Conservation (phyloP, 1,140 invertebrate genomes). For the Cecropterus lyciades region DNA sequence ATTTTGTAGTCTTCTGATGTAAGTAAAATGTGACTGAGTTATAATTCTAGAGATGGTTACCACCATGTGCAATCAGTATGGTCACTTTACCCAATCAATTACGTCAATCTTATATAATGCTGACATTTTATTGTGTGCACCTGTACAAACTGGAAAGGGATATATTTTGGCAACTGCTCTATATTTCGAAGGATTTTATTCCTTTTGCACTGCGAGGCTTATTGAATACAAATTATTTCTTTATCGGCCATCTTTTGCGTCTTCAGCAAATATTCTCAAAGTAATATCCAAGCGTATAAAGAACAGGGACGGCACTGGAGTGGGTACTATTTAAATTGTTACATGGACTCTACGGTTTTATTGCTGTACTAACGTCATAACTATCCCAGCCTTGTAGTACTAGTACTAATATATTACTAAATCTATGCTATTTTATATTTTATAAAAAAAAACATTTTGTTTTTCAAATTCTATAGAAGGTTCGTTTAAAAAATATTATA, state of each 20-base stretch:
- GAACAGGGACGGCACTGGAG: neutral
- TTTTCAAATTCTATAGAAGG: no score
- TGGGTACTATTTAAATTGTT: constrained; percentile 32
- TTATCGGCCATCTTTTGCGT: constrained; percentile 54
- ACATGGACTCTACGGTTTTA: neutral
- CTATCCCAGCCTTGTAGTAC: no score
- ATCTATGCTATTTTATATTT: no score
- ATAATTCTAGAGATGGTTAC: no score
- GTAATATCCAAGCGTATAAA: constrained; percentile 30
- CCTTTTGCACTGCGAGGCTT: constrained; percentile 51
- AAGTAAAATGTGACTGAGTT: no score
- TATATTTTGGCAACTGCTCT: constrained; percentile 45
- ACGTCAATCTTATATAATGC: neutral
- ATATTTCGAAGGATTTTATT: constrained; percentile 49
- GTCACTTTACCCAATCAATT: no score
- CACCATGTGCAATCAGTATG: no score
- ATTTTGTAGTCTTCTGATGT: no score
- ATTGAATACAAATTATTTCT: constrained; percentile 77
- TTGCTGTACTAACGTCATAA: no score
- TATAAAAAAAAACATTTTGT: no score
- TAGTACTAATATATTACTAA: no score
- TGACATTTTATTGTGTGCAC: neutral
- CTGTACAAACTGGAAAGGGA: constrained; percentile 21
- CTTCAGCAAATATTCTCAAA: constrained; percentile 35
- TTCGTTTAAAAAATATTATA: no score